Percentiles rank a stretch among this genome's conserved stretches.
Evolutionary conservation across 2,888 invertebrate species (phyloP).

Genomic region (Drosophila setosimentum): DNA sequence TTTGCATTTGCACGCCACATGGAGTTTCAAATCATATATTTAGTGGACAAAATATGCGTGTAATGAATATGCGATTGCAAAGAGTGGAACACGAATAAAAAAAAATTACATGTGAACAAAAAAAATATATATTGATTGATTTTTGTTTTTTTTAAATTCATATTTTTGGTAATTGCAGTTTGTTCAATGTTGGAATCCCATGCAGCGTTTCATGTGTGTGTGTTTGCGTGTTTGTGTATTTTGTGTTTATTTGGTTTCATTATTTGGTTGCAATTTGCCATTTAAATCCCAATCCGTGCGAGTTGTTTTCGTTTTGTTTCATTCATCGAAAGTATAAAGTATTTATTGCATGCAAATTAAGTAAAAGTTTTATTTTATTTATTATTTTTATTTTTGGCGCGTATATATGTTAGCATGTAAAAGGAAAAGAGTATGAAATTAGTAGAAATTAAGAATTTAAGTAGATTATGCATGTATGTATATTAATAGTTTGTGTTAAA

Average conservation of each 20-base stretch:
- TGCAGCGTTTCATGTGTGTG: slow-evolving; percentile 53
- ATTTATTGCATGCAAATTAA: slow-evolving; percentile 65
- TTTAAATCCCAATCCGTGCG: slow-evolving; percentile 70
- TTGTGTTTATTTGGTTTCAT: slow-evolving; percentile 47
- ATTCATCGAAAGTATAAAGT: slow-evolving; percentile 50
- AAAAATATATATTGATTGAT: slow-evolving; percentile 32
- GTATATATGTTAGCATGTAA: slow-evolving; percentile 72
- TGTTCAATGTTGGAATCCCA: slow-evolving; percentile 55
- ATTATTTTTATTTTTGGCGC: slow-evolving; percentile 39
- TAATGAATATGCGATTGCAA: slow-evolving; percentile 25
- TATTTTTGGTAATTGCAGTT: slow-evolving; percentile 41
- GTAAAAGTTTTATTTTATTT: slow-evolving; percentile 36
- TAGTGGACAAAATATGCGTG: slow-evolving; percentile 23
- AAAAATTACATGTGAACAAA: slow-evolving; percentile 21
- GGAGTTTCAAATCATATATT: slow-evolving; percentile 20
- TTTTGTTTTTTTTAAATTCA: slow-evolving; percentile 33
- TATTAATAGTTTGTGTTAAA: slow-evolving; percentile 19
- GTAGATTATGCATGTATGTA: slow-evolving; percentile 31
- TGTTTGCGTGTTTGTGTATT: slow-evolving; percentile 15
- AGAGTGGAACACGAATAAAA: slow-evolving; percentile 6
- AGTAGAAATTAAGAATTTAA: slow-evolving; percentile 51
- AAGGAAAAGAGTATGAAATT: slow-evolving; percentile 61
- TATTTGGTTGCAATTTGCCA: slow-evolving; percentile 37
- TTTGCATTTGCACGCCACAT: slow-evolving; percentile 31
- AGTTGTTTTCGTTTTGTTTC: slow-evolving; percentile 43